Base-by-base conservation (phyloP, 2,797 vertebrate species). In the Pseudotriccus pelzelni region DNA sequence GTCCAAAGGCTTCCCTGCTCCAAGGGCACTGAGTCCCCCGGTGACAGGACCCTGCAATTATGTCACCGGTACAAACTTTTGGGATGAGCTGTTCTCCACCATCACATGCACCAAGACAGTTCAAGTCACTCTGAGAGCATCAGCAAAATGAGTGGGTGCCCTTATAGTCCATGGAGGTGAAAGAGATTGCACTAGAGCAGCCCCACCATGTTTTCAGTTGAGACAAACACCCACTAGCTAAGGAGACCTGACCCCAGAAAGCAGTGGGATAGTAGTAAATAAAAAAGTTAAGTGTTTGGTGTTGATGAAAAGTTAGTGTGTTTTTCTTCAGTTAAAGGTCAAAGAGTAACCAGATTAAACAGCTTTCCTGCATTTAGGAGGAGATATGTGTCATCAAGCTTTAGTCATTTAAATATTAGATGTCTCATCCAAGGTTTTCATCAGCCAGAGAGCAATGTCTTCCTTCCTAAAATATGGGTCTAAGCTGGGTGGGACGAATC, bases 361-460 rank as follows among this genome's bases (percentile, higher is more conserved):
- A 80, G 30, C 12, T 94, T 93, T 94, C 83, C 79, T 94, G 62
- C 37, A 59, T 94, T 94, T 89, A 80, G n/a, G 25, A 73, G 60
- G 56, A 68, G 56, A 74, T 77, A 43, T 93, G 87, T 93, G 89
- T 94, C 84, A 91, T 82, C 46, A 34, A 77, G 79, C 7, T 90
- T 95, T 88, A 94, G 91, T 94, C 30, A 89, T 92, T 87, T 81
- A 68, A 43, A 94, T 75, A 27, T 64, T 72, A 58, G 46, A 80
- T 84, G 79, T 81, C 76, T 92, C 94, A 93, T 94, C 84, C 62
- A 58, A 87, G 43, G n/a, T 90, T 81, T 94, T 90, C 70, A 91
- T 87, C 87, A 83, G 69, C 43, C 76, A 84, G 53, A 83, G 75
- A 34, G 22, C 28, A 94, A 75, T 66, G 91, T 30, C 41, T 92